Conservation (phyloP, 2,888 invertebrate species). For the Tachina grossa region DNA sequence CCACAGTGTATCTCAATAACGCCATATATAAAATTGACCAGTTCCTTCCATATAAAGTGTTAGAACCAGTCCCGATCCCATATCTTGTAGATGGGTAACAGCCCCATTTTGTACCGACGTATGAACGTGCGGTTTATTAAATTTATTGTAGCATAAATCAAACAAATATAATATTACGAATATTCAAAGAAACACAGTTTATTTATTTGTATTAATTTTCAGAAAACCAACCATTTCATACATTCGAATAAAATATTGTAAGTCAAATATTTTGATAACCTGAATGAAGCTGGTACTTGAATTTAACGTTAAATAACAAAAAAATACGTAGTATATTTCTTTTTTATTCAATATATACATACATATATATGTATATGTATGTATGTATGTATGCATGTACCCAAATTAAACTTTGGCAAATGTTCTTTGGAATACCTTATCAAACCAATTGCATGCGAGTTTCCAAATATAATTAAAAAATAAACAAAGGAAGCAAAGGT, state of each 20-base stretch:
- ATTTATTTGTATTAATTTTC: constrained; percentile 9
- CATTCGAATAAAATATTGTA: constrained; percentile 19
- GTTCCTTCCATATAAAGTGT: too few species aligned
- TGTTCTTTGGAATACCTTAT: constrained; percentile 33
- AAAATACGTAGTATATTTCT: not conserved
- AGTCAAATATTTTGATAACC: constrained; percentile 62
- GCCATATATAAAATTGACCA: too few species aligned
- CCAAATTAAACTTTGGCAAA: constrained; percentile 19
- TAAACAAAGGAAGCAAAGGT: constrained; percentile 40
- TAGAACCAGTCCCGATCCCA: too few species aligned
- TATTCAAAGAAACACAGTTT: not conserved
- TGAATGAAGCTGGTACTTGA: not conserved
- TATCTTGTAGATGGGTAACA: too few species aligned
- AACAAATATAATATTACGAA: not conserved
- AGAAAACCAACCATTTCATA: not conserved
- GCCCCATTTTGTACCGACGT: too few species aligned
- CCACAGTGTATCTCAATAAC: too few species aligned
- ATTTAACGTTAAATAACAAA: constrained; percentile 16
- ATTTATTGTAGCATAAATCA: not conserved
- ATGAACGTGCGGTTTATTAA: too few species aligned
- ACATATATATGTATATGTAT: not conserved
- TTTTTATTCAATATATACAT: not conserved
- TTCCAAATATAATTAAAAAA: constrained; percentile 34
- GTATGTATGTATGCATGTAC: not conserved
- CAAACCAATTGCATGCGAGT: constrained; percentile 8